Conservation (phyloP, 2,888 invertebrate genomes). For the Alsophila aescularia region DNA sequence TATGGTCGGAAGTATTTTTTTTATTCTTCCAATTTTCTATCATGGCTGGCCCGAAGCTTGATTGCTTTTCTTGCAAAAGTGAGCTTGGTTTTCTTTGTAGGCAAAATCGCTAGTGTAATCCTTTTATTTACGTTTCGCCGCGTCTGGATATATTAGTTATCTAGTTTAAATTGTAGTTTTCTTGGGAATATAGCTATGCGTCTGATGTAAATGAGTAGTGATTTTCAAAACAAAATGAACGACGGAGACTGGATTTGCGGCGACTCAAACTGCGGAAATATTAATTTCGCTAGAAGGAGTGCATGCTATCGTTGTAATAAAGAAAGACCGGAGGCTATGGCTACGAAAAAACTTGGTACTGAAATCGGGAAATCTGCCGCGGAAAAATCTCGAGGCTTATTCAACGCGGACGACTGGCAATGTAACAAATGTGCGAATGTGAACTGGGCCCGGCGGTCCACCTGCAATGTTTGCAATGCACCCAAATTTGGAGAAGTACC, state of each 20-base stretch:
- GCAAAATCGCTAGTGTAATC: conserved; percentile 58
- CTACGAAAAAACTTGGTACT: conserved; percentile 93
- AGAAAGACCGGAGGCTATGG: conserved; percentile 79
- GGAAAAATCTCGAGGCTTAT: conserved; percentile 98
- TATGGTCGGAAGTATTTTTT: conserved; percentile 45
- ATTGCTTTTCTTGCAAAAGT: conserved; percentile 78
- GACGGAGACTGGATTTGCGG: conserved; percentile 88
- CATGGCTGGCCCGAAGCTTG: conserved; percentile 71
- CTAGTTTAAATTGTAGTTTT: conserved; percentile 38
- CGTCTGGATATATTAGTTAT: conserved; percentile 44
- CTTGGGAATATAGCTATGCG: conserved; percentile 43
- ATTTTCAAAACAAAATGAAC: conserved; percentile 70
- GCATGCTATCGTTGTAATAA: conserved; percentile 97
- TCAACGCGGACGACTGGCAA: conserved; percentile 99
- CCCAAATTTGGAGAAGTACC: conserved; percentile 98
- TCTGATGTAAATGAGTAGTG: conserved; percentile 43
- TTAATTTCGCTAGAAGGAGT: conserved; percentile 95
- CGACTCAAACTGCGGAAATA: conserved; percentile 92
- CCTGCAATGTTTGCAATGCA: conserved; percentile 99
- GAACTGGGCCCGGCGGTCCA: conserved; percentile 98
- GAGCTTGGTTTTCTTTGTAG: conserved; percentile 79
- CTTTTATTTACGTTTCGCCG: conserved; percentile 70
- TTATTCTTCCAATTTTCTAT: conserved; percentile 58
- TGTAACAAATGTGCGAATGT: conserved; percentile 99
- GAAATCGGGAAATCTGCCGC: conserved; percentile 99